Base-by-base conservation (phyloP, 2,797 vertebrate species). In the Bovichtus diacanthus region DNA sequence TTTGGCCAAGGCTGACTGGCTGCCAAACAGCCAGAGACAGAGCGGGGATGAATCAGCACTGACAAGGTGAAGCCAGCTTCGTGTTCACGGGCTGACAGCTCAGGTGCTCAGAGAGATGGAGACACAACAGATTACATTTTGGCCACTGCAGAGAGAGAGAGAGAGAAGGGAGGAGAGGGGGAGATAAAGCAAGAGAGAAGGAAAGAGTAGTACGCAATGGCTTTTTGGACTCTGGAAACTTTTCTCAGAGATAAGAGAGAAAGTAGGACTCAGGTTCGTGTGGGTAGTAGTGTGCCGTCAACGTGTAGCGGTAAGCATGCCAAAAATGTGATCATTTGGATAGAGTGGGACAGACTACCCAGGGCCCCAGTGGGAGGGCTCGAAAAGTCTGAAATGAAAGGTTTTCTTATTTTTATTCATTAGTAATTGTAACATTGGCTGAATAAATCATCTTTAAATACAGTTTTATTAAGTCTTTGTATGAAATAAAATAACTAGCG, bases 61-160 rank as follows among this genome's bases (percentile, higher is more conserved):
- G 91, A 91, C 92, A 94, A 88, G 91, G 87, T 91, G 88, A 91
- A 84, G 85, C 78, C 81, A 62, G 81, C 80, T 68, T 77, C 69
- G 70, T 90, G 90, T 91, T 91, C 86, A 25, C 59, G 1, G 44
- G 73, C 74, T 92, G 92, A 92, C 92, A 93, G 91, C 93, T 90
- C 89, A 89, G 90, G 89, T 88, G 90, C 88, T 88, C 86, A 64
- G 87, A 91, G 90, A 89, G 89, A 92, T 82, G 88, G 90, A 94
- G 90, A 93, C 86, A 91, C 90, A 90, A 88, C 88, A 88, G 76
- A 90, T 89, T 91, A 91, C 86, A 90, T 91, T 91, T 88, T 89
- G 86, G 77, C 84, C 87, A 73, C 81, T 78, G 86, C 84, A 74
- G 80, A 53, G 49, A 44, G 67, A 74, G 80, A 53, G 49, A 44